A percentile compares a stretch with the other conserved stretches of the same genome.
phyloP scores from a whole-genome alignment of 2,113 vertebrate species.

The Paracanthobrama guichenoti region DNA sequence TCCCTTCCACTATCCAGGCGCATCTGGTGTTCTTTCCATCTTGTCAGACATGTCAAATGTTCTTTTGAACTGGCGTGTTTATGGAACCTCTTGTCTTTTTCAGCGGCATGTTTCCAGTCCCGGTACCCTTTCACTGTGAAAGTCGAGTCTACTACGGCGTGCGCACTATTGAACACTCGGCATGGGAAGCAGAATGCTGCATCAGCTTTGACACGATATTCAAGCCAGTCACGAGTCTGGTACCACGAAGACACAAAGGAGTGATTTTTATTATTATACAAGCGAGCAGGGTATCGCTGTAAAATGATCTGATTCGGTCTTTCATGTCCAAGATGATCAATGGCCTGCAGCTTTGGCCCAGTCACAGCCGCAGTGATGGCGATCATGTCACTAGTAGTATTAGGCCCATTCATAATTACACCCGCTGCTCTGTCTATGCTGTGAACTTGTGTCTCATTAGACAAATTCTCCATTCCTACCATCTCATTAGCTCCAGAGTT shows the following conservation, averaged over 20 bases:
- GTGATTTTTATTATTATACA: too few species aligned
- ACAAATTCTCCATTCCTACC: too few species aligned
- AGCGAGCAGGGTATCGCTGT: too few species aligned
- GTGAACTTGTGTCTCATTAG: neutral
- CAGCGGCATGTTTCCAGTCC: neutral
- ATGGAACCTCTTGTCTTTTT: too few species aligned
- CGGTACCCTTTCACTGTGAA: too few species aligned
- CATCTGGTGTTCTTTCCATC: constrained; percentile 9
- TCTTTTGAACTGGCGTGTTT: too few species aligned
- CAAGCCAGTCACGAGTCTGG: neutral
- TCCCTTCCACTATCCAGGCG: neutral
- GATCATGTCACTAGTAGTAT: neutral
- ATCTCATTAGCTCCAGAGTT: neutral
- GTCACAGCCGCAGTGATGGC: neutral
- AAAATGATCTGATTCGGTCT: too few species aligned
- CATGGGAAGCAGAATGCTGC: neutral
- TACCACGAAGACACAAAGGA: too few species aligned
- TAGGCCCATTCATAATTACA: neutral
- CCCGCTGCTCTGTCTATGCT: neutral
- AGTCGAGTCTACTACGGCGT: too few species aligned
- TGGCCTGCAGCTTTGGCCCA: neutral
- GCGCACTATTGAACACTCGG: neutral
- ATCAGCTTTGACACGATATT: neutral
- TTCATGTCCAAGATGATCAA: neutral
- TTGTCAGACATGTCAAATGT: neutral